phyloP scores from a whole-genome alignment of 2,797 vertebrate species.

The Sitta carolinensis region DNA sequence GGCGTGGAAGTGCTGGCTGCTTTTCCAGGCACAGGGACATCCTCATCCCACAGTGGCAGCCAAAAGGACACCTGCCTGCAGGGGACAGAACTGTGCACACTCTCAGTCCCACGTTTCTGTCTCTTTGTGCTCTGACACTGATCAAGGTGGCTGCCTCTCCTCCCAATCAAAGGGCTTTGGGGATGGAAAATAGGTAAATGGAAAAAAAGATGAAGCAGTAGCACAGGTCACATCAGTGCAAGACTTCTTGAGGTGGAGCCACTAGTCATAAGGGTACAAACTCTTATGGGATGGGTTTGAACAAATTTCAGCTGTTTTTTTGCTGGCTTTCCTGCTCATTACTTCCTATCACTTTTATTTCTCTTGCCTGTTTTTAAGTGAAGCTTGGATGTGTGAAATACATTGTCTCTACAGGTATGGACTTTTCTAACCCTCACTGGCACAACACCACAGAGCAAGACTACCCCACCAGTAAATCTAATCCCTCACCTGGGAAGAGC shows the following conservation, averaged over 20 bases:
- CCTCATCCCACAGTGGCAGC: background rate
- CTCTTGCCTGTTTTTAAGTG: background rate
- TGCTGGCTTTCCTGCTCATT: background rate
- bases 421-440: background rate
- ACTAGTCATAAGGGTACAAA: background rate
- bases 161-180: background rate
- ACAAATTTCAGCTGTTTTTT: background rate
- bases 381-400: background rate
- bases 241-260: background rate
- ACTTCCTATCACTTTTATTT: background rate
- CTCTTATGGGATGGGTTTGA: background rate
- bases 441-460: background rate
- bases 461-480: background rate
- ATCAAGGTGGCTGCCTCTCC: background rate
- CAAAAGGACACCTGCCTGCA: accelerated
- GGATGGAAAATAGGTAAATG: background rate
- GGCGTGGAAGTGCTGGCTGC: background rate
- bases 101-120: background rate
- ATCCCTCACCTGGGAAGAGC: background rate
- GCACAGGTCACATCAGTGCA: background rate
- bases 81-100: background rate
- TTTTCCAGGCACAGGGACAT: background rate
- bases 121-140: background rate
- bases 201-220: background rate
- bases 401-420: background rate